Conservation (phyloP, 2,888 invertebrate genomes). For the Chromoteleia sp. region DNA sequence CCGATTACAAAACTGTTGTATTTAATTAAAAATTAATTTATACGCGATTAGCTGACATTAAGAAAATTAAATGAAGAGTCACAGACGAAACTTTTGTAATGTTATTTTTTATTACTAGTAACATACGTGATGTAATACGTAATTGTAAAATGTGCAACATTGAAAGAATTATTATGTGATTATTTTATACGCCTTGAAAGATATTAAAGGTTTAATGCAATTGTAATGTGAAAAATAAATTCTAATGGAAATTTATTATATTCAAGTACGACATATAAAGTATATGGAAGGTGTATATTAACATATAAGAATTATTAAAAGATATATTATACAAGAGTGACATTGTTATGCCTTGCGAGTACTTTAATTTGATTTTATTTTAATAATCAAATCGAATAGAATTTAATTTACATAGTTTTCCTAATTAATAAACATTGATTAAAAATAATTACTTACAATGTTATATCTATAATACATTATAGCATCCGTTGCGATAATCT, state of each 20-base stretch:
- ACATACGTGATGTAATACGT: too few relatives aligned
- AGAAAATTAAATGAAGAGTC: constrained; percentile 1
- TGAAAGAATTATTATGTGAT: too few relatives aligned
- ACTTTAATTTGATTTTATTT: constrained; percentile 2
- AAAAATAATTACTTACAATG: too few relatives aligned
- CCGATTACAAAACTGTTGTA: too few relatives aligned
- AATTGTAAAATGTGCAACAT: too few relatives aligned
- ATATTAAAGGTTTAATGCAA: neutral
- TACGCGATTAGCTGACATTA: neutral
- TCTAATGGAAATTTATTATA: constrained; percentile 9
- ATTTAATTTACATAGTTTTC: neutral
- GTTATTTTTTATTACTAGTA: too few relatives aligned
- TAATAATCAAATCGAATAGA: too few relatives aligned
- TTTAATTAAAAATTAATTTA: too few relatives aligned
- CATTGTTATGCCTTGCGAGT: neutral
- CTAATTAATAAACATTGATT: too few relatives aligned
- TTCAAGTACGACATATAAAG: neutral
- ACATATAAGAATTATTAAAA: constrained; percentile 16
- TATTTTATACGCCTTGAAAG: too few relatives aligned
- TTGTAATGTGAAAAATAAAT: neutral
- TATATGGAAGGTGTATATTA: constrained; percentile 3
- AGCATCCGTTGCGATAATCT: too few relatives aligned
- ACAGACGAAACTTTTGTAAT: neutral
- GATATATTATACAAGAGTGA: neutral
- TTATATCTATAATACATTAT: too few relatives aligned